phyloP scores from a whole-genome alignment of 2,113 vertebrate species.

The Phrynosoma platyrhinos region DNA sequence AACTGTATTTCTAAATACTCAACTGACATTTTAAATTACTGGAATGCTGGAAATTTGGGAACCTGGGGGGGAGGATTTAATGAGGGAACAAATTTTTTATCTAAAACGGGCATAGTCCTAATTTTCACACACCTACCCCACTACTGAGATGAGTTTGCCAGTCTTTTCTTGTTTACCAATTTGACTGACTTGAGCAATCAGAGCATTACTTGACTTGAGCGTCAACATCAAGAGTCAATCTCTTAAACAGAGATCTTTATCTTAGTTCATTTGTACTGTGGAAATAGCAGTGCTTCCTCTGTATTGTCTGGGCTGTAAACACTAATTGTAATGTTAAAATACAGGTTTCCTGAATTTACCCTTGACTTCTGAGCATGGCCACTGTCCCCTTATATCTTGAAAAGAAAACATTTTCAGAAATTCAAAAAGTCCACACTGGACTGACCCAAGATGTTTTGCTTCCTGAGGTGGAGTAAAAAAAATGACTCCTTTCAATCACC shows the following conservation, averaged over 20 bases:
- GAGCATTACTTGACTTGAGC: neutral
- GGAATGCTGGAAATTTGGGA: no score
- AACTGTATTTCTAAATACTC: no score
- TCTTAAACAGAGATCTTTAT: neutral
- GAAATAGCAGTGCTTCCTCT: slow-evolving; percentile 2
- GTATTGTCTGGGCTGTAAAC: neutral
- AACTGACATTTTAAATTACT: no score
- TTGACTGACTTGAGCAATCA: neutral
- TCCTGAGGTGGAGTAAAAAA: no score
- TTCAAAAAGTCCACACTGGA: neutral
- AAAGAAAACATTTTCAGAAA: neutral
- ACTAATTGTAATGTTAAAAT: neutral
- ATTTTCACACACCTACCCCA: no score
- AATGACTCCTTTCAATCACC: no score
- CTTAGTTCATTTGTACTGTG: neutral
- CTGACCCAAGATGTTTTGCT: no score
- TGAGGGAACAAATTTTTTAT: no score
- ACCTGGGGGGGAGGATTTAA: no score
- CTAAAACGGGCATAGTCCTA: no score
- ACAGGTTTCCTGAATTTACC: neutral
- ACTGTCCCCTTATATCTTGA: neutral
- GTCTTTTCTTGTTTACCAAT: neutral
- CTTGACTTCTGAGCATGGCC: neutral
- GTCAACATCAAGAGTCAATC: neutral
- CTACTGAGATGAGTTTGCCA: neutral